Conservation (phyloP, 2,888 invertebrate genomes). For the Sialis lutaria region DNA sequence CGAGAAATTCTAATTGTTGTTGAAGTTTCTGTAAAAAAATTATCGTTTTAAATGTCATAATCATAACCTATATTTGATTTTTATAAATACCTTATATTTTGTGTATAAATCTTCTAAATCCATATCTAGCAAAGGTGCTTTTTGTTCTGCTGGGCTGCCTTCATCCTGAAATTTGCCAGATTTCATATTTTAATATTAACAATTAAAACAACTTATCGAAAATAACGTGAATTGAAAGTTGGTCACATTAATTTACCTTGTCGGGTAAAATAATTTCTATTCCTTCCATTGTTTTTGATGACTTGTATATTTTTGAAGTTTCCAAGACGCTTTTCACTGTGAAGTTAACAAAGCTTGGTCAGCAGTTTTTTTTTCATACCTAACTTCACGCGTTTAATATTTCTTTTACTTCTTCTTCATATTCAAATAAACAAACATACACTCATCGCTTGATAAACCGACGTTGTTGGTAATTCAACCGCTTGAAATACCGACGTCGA, state of each 20-base stretch:
- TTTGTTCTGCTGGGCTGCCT: conserved; percentile 44
- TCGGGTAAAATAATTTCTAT: conserved; percentile 63
- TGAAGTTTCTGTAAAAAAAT: conserved; percentile 61
- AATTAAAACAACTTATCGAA: conserved; percentile 5
- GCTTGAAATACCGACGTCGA: too few relatives aligned
- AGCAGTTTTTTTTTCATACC: too few relatives aligned
- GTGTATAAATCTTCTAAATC: conserved; percentile 90
- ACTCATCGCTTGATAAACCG: too few relatives aligned
- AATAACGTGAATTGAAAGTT: not conserved
- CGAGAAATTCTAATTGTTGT: conserved; percentile 88
- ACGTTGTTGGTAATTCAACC: too few relatives aligned
- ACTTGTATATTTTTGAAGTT: conserved; percentile 12
- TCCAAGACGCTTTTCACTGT: too few relatives aligned
- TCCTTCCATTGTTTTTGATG: conserved; percentile 49
- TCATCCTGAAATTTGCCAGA: conserved; percentile 37
- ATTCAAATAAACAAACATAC: too few relatives aligned
- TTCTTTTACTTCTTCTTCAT: too few relatives aligned
- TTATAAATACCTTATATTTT: conserved; percentile 81
- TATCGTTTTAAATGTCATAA: not conserved
- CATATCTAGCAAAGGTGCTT: conserved; percentile 58
- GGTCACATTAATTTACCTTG: conserved; percentile 36
- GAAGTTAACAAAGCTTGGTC: too few relatives aligned
- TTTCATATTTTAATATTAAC: conserved; percentile 6
- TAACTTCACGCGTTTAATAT: too few relatives aligned
- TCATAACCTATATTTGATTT: not conserved